These are phyloP conservation scores for Junonia oenone DNA, from an alignment of 2,888 invertebrate genomes.

Conservation along the genomic window DNA sequence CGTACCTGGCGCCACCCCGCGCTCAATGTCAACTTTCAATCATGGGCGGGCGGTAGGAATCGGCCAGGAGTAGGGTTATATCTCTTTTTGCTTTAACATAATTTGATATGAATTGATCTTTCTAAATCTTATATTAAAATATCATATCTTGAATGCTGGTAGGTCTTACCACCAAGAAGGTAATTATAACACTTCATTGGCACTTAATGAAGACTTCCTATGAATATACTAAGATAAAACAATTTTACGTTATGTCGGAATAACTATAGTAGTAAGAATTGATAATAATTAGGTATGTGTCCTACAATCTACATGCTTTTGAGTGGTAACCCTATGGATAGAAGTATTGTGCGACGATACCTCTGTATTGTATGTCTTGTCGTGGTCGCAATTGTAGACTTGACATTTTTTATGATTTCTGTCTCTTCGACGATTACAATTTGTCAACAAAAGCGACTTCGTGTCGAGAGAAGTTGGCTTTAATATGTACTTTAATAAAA, in stretches of 20 bases:
- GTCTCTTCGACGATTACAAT: neutral
- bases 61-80: constrained; percentile 32
- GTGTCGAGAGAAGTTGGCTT: neutral
- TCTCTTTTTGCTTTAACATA: neutral
- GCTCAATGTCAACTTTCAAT: constrained; percentile 76
- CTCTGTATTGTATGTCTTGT: constrained; percentile 26
- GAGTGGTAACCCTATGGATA: neutral
- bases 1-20: constrained; percentile 75
- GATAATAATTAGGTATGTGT: too few relatives aligned
- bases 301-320: too few relatives aligned
- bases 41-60: constrained; percentile 68
- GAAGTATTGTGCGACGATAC: constrained; percentile 4
- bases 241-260: too few relatives aligned
- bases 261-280: too few relatives aligned
- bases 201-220: too few relatives aligned
- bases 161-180: too few relatives aligned
- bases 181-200: too few relatives aligned
- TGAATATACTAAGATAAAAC: too few relatives aligned
- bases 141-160: too few relatives aligned
- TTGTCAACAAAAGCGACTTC: neutral
- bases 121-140: too few relatives aligned
- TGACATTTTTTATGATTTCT: neutral
- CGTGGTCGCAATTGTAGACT: neutral
- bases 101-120: neutral
- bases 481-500: neutral